Evolutionary conservation across 1,140 invertebrate genomes (phyloP), one percentile per base, ranked within the genome.

Genomic region (Drosophila oshimai): DNA sequence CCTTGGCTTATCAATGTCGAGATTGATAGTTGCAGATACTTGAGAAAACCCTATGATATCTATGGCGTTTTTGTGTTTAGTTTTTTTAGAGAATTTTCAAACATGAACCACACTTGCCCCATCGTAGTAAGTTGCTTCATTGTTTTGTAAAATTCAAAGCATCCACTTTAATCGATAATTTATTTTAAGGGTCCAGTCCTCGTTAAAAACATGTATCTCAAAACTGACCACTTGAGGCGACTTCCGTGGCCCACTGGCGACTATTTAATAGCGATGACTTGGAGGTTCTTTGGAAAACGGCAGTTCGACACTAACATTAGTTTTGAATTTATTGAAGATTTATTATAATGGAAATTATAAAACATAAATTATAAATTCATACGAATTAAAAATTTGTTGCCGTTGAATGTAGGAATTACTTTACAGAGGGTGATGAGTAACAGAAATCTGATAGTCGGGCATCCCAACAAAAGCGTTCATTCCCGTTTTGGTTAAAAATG

Each of bases 21-120:
- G 7, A 33, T 61, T 20, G 26, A 61, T 18, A 26, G 50, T 2
- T 61, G 50, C 26, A 26, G 36, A 5, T 61, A 24, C 12, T 3
- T 57, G 36, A 24, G 50, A 0, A 33, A 3, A 4, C 51, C 57
- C 1, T 61, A 61, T 4, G n/a, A 57, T 41, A 12, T 36, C 2
- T 0, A 57, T 10, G 57, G 26, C 4, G 42, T 57, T 7, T 18
- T 61, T 1, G 3, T 61, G 6, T 61, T 42, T 10, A 57, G 18
- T 33, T 4, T 57, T 6, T 61, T 57, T 6, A 61, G 33, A 13
- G n/a, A 57, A 12, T 61, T 61, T 12, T 57, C 36, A 0, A 61
- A 61, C 15, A 24, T 57, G 7, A 61, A 61, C 15, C 57, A 57
- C 6, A 57, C 57, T 6, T 61, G 57, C n/a, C 57, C 57, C 1